phyloP scores from a whole-genome alignment of 2,888 invertebrate species.

The Lobophora halterata region DNA sequence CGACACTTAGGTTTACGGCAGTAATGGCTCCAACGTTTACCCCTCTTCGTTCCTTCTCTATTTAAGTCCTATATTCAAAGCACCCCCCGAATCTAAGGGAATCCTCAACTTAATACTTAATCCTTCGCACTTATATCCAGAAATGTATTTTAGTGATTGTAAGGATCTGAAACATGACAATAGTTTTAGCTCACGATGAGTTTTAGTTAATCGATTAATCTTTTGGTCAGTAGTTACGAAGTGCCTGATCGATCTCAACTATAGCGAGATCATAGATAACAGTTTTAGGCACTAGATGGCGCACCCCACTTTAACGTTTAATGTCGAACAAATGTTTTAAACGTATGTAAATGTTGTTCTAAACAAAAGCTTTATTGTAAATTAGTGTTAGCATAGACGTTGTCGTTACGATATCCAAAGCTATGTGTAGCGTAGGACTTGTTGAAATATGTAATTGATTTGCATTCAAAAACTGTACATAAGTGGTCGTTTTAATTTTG shows the following conservation, averaged over 20 bases:
- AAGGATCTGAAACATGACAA: conserved; percentile 31
- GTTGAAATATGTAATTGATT: conserved; percentile 51
- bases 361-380: conserved; percentile 76
- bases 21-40: conserved; percentile 18
- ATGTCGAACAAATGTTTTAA: conserved; percentile 56
- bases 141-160: conserved; percentile 3
- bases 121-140: conserved; percentile 3
- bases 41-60: conserved; percentile 3
- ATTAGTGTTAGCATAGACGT: conserved; percentile 70
- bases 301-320: conserved; percentile 53
- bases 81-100: not conserved
- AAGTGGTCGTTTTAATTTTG: conserved; percentile 50
- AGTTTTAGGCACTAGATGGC: conserved; percentile 32
- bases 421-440: conserved; percentile 66
- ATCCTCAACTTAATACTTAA: not conserved
- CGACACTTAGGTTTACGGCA: conserved; percentile 20
- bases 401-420: conserved; percentile 74
- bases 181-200: conserved; percentile 26
- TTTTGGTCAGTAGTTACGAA: conserved; percentile 30
- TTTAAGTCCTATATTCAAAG: no score
- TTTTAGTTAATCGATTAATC: conserved; percentile 24
- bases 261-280: conserved; percentile 31
- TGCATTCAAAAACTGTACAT: conserved; percentile 63
- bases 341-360: conserved; percentile 75
- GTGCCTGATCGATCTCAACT: conserved; percentile 30